Evolutionary conservation across 2,797 vertebrate species (phyloP).

Genomic region (Acrocephalus scirpaceus): DNA sequence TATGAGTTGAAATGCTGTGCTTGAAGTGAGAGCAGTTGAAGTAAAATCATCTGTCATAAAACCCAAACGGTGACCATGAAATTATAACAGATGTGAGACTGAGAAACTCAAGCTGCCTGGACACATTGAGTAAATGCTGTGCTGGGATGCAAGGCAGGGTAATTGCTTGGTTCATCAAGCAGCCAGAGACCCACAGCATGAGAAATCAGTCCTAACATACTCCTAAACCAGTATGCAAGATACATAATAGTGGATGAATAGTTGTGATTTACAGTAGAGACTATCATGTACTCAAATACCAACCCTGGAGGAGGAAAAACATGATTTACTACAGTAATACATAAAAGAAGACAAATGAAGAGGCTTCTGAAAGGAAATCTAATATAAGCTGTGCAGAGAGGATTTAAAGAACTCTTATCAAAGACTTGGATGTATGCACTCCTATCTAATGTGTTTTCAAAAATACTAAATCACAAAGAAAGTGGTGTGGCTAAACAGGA

Average conservation of each 20-base stretch:
- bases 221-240: not conserved
- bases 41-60: not conserved
- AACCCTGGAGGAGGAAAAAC: not conserved
- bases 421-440: not conserved
- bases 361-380: not conserved
- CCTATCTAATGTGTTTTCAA: not conserved
- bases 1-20: not conserved
- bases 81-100: not conserved
- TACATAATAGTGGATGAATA: not conserved
- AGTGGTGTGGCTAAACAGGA: not conserved
- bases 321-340: not conserved
- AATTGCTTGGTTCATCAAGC: not conserved
- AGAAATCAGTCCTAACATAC: not conserved
- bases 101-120: not conserved
- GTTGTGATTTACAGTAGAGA: not conserved
- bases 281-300: not conserved
- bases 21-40: not conserved
- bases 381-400: not conserved
- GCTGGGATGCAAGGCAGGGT: not conserved
- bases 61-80: not conserved
- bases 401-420: not conserved
- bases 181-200: not conserved
- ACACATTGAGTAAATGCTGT: not conserved
- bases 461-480: not conserved
- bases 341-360: not conserved